A percentile compares a stretch with the other conserved stretches of the same genome.
phyloP scores from a whole-genome alignment of 2,113 vertebrate genomes.

The Circaetus gallicus region DNA sequence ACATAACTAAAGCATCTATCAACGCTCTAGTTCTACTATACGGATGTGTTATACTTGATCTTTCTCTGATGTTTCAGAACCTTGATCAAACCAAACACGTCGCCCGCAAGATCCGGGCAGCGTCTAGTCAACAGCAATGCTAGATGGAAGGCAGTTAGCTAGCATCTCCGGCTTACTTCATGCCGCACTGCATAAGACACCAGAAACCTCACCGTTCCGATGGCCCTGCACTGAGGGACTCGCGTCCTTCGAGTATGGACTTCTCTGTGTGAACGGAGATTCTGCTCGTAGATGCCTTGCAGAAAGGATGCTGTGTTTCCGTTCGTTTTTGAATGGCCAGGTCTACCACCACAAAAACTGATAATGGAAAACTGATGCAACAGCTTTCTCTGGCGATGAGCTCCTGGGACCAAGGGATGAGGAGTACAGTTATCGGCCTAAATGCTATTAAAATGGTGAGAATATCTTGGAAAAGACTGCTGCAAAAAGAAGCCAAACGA shows the following conservation, averaged over 20 bases:
- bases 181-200: background rate
- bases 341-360: background rate
- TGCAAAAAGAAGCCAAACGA: background rate
- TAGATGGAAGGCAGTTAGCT: background rate
- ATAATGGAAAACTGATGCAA: background rate
- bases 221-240: background rate
- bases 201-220: background rate
- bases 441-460: background rate
- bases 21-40: background rate
- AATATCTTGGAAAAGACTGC: background rate
- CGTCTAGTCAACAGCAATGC: background rate
- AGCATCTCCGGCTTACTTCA: background rate
- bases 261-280: background rate
- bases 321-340: background rate
- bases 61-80: background rate
- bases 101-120: background rate
- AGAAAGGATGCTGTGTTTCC: background rate
- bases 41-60: background rate
- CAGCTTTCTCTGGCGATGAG: background rate
- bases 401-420: background rate
- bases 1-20: background rate
- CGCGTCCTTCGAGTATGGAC: background rate
- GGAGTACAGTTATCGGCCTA: background rate
- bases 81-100: background rate
- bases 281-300: accelerated